Base-by-base conservation (phyloP, 2,797 vertebrate genomes). In the Sebastiscus albofasciatus region DNA sequence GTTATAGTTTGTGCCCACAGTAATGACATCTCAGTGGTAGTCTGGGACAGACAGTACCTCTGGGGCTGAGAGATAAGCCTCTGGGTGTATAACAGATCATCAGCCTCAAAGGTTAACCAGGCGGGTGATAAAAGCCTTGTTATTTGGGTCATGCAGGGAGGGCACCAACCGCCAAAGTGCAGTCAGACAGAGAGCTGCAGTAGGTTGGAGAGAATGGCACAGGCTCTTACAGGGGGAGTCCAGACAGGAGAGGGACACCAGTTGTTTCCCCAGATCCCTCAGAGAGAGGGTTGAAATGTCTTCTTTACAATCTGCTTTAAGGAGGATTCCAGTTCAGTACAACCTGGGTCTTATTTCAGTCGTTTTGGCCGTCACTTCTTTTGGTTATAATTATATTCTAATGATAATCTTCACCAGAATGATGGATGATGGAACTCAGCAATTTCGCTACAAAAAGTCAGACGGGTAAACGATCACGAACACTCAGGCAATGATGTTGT, bases 101-200 rank as follows among this genome's bases (percentile, higher is more conserved):
- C 89, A 83, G 74, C 83, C 83, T 88, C 81, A 90, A 92, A 94
- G 90, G 90, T 93, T 90, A 94, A 91, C 83, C 82, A 82, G 84
- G 75, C 80, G 82, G 87, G 83, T 82, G 84, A 84, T 87, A 80
- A 91, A 87, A 90, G 90, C 86, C 75, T 85, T 85, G 81, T 82
- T 90, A 85, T 91, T 82, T 91, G 87, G 88, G 89, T 91, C 88
- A 82, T 80, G 82, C 61, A 67, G 81, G 31, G 62, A 81, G 65
- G 71, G 62, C 83, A 79, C n/a, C n/a, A 39, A 13, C 27, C 72
- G 34, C 62, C 72, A 67, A 72, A 79, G 75, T 36, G 81, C 62
- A 84, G 81, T 42, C 85, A 75, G 83, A 60, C 42, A 29, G 73
- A 13, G 80, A 77, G 64, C 61, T 11, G 80, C 68, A 72, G 68